phyloP scores from a whole-genome alignment of 2,888 invertebrate species.

The Mongoloraphidia duomilia region DNA sequence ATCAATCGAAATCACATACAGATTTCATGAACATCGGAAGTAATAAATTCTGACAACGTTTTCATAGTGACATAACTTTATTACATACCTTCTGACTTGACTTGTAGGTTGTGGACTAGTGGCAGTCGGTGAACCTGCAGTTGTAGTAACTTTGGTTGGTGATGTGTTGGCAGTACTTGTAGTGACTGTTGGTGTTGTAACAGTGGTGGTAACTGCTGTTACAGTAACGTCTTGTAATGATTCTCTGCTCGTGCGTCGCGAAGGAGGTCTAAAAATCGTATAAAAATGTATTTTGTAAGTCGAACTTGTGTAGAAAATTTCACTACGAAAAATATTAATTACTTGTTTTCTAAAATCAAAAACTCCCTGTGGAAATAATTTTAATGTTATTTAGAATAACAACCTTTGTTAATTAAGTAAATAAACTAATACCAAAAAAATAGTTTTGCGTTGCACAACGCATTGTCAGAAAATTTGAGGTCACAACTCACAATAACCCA shows the following conservation, averaged over 20 bases:
- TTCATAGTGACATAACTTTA: neutral
- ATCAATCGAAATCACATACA: no score
- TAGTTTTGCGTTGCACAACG: no score
- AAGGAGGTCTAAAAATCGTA: neutral
- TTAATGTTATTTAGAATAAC: no score
- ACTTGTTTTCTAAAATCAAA: neutral
- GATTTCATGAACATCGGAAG: no score
- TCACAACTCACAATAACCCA: no score
- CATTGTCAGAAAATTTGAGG: no score
- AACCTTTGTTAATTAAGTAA: no score
- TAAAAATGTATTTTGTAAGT: neutral
- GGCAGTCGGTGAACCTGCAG: conserved; percentile 19
- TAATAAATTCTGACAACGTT: neutral
- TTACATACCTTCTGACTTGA: conserved; percentile 36
- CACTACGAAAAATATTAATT: neutral
- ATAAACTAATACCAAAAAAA: no score
- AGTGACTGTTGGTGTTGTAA: conserved; percentile 15
- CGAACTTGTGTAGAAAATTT: neutral
- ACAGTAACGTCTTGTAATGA: neutral
- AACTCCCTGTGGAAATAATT: no score
- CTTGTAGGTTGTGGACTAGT: conserved; percentile 27
- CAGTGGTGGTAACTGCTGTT: conserved; percentile 7
- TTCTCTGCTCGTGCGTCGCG: neutral
- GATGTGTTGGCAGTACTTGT: conserved; percentile 21
- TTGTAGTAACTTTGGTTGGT: conserved; percentile 20